Base-by-base conservation (phyloP, 2,797 vertebrate genomes). In the Okamejei kenojei region DNA sequence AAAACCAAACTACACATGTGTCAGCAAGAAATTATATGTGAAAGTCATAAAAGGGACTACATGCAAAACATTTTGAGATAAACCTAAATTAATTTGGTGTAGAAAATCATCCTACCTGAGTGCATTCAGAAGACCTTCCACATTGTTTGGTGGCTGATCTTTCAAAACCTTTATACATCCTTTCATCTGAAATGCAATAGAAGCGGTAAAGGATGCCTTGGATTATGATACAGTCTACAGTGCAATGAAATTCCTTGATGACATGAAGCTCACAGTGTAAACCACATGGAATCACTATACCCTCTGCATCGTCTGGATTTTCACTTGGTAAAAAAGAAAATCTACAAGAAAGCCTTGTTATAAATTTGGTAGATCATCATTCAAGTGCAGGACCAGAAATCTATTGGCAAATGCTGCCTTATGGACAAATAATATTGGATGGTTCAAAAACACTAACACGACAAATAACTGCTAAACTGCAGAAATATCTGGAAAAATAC, bases 51-150 rank as follows among this genome's bases (percentile, higher is more conserved):
- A 15, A 63, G 7, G 61, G 58, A 61, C 17, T 63, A 26, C 26
- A 13, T 29, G n/a, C 58, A 84, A 29, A 61, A 61, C 9, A 79
- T 35, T 35, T 35, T 80, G 1, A 38, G 35, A 35, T 35, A 1
- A 7, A 45, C 35, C 35, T 45, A 93, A 9, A 45, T 58, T 23
- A 9, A 3, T 26, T 65, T 21, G 13, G 11, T 63, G 63, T 1
- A 8, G n/a, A 35, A 74, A 29, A 19, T 80, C 7, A 61, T 94
- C 98, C 94, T 97, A 99, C 99, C 98, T 99, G 96, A 99, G 98
- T 94, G 99, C 99, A 86, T 99, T 99, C 94, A 99, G 97, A 94
- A 99, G 98, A 90, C 98, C 98, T 96, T 99, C 99, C 93, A 99
- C 98, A 68, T 98, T 98, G 95, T 99, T 98, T 6, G 98, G 97